Evolutionary conservation across 2,888 invertebrate species (phyloP).

Genomic region (Cantharis flavilabris): DNA sequence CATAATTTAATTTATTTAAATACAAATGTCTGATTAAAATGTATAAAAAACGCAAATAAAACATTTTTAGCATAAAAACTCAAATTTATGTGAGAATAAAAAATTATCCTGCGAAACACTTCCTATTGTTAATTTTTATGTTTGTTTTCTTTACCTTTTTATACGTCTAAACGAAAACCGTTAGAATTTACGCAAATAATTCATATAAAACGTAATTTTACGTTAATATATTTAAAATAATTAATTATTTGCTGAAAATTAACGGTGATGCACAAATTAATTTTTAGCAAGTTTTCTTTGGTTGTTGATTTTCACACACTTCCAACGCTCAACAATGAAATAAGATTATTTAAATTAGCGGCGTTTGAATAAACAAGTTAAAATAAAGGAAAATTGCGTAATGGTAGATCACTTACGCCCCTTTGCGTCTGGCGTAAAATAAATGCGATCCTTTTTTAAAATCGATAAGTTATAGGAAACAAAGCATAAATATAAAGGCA

Average conservation of each 20-base stretch:
- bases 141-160: not conserved
- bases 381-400: not conserved
- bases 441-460: not conserved
- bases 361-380: not conserved
- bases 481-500: not conserved
- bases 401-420: not conserved
- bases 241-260: not conserved
- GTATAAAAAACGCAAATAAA: not conserved
- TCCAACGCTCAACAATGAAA: not conserved
- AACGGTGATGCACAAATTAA: not conserved
- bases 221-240: not conserved
- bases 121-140: not conserved
- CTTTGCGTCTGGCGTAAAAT: not conserved
- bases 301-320: not conserved
- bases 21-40: not conserved
- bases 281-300: not conserved
- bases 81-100: not conserved
- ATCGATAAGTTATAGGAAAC: constrained; percentile 1
- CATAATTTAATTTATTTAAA: not conserved
- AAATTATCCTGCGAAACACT: not conserved
- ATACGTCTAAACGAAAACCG: not conserved
- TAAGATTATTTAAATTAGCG: not conserved
- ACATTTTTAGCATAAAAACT: not conserved
- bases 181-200: not conserved
- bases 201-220: not conserved